Conservation (phyloP, 2,888 invertebrate species). For the Heliconius ismenius region DNA sequence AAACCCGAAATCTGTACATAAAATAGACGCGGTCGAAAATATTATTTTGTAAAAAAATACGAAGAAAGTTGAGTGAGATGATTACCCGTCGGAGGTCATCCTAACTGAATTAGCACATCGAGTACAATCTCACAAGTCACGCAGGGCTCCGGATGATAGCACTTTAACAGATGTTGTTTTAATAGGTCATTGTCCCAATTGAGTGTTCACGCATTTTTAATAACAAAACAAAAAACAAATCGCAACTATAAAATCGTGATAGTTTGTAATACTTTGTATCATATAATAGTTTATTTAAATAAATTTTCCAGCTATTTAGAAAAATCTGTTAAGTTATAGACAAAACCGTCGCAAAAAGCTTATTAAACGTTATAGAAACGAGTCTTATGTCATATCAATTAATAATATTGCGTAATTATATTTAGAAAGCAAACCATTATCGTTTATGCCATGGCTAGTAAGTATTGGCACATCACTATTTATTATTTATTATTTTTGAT, state of each 20-base stretch:
- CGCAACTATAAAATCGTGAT: not conserved
- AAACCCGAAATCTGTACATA: not conserved
- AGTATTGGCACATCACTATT: not conserved
- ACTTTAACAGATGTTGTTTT: constrained; percentile 56
- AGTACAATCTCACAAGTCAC: constrained; percentile 50
- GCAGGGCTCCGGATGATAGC: constrained; percentile 58
- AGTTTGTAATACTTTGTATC: not conserved
- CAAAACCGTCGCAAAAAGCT: not conserved
- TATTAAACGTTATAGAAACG: not conserved
- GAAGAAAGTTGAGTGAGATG: constrained; percentile 16
- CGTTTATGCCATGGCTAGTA: not conserved
- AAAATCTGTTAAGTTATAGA: not conserved
- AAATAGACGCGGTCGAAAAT: not conserved
- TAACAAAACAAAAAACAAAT: not conserved
- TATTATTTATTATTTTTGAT: no score
- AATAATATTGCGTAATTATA: not conserved
- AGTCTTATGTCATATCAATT: not conserved
- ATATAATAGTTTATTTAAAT: no score
- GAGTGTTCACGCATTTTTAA: not conserved
- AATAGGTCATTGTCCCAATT: constrained; percentile 51
- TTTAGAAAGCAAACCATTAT: not conserved
- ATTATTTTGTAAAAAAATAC: constrained; percentile 4
- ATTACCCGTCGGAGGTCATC: constrained; percentile 43
- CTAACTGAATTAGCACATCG: constrained; percentile 67
- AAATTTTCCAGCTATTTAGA: not conserved